phyloP scores from a whole-genome alignment of 2,888 invertebrate species.

The Pasiphila rectangulata region DNA sequence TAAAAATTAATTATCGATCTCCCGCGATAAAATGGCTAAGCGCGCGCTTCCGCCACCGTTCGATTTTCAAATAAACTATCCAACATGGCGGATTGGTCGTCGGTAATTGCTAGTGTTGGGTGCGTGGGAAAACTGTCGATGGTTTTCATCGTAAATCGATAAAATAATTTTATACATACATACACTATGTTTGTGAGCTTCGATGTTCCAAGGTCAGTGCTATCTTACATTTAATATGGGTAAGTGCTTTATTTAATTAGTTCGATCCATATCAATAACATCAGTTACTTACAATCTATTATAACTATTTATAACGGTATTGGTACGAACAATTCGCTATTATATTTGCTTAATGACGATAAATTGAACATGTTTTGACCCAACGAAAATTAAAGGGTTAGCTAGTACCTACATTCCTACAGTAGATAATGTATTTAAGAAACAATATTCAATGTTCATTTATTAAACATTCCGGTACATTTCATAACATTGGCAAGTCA shows the following conservation, averaged over 20 bases:
- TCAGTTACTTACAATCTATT: no score
- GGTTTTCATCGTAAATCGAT: conserved; percentile 21
- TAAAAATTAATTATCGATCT: conserved; percentile 39
- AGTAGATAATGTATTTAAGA: no score
- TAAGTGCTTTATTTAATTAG: background rate
- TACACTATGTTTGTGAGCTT: background rate
- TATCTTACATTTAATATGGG: background rate
- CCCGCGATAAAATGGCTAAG: conserved; percentile 45
- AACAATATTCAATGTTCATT: no score
- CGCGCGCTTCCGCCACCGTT: conserved; percentile 64
- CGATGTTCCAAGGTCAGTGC: conserved; percentile 3
- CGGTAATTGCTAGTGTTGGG: conserved; percentile 52
- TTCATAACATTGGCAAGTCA: no score
- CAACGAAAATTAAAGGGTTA: no score
- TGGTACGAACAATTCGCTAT: no score
- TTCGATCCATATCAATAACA: no score
- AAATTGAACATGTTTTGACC: no score
- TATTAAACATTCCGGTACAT: no score
- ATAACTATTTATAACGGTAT: no score
- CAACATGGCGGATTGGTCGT: conserved; percentile 66
- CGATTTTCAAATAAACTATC: conserved; percentile 74
- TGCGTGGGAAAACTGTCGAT: conserved; percentile 42
- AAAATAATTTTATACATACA: conserved; percentile 2
- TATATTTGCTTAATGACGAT: no score
- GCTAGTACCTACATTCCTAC: no score